A percentile compares a stretch with the other conserved stretches of the same genome.
Evolutionary conservation across 2,797 vertebrate genomes (phyloP).

Genomic region (Acanthurus lineatus): DNA sequence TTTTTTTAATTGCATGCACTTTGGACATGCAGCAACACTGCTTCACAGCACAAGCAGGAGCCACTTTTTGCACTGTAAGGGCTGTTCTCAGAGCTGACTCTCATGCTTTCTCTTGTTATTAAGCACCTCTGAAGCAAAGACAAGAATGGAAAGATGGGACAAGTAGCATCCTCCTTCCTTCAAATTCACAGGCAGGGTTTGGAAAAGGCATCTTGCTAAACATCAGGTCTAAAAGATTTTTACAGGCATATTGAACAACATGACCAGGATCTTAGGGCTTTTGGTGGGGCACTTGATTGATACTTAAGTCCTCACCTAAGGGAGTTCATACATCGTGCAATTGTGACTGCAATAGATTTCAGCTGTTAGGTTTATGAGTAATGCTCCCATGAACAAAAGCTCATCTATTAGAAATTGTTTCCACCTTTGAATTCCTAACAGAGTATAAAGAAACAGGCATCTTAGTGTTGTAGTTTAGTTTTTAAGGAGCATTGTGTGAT

Average conservation of each 20-base stretch:
- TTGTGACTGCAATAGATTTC: conserved; percentile 1
- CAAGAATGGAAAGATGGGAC: neutral
- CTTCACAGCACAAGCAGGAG: neutral
- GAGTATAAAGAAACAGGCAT: neutral
- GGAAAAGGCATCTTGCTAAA: neutral
- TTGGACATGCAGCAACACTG: neutral
- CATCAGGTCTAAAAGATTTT: neutral
- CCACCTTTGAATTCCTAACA: neutral
- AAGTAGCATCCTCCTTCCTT: neutral
- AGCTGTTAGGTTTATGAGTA: neutral
- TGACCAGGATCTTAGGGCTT: neutral
- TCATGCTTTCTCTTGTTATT: neutral
- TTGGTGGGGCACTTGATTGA: neutral
- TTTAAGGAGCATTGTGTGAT: neutral
- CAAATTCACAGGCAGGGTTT: neutral
- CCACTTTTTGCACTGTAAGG: neutral
- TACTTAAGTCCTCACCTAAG: neutral
- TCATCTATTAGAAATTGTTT: neutral
- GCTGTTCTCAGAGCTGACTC: neutral
- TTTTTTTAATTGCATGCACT: conserved; percentile 1
- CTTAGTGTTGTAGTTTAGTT: neutral
- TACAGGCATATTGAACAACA: neutral
- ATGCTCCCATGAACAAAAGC: neutral
- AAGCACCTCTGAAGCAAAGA: neutral
- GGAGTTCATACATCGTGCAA: neutral